A percentile compares a stretch with the other conserved stretches of the same genome.
Conservation (phyloP, 2,888 invertebrate species). For the Sussaba pulchella region DNA sequence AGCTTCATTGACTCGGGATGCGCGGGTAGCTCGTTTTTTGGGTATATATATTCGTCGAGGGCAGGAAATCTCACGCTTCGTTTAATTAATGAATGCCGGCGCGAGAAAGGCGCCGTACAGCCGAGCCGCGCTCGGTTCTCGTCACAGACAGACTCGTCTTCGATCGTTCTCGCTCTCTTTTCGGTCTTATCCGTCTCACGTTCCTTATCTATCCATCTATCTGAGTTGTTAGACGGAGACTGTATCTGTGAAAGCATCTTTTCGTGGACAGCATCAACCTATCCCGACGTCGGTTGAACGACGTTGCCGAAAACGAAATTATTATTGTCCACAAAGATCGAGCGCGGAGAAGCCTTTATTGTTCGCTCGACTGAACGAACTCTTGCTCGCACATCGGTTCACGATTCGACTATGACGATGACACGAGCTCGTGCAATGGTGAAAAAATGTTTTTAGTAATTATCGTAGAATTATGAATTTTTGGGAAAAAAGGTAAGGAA, state of each 20-base stretch:
- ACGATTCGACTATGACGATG: neutral
- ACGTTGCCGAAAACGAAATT: slow-evolving; percentile 10
- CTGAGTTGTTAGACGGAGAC: slow-evolving; percentile 50
- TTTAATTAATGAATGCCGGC: slow-evolving; percentile 82
- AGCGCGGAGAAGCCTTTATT: slow-evolving; percentile 31
- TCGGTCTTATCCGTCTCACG: slow-evolving; percentile 36
- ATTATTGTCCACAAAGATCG: slow-evolving; percentile 51
- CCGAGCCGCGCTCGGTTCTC: too few relatives aligned
- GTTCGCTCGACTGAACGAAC: slow-evolving; percentile 40
- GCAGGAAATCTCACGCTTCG: slow-evolving; percentile 82
- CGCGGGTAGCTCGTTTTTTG: slow-evolving; percentile 43
- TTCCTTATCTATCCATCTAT: slow-evolving; percentile 65
- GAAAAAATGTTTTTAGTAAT: neutral
- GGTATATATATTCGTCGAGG: slow-evolving; percentile 51
- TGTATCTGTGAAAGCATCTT: slow-evolving; percentile 52
- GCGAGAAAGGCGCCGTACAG: slow-evolving; percentile 54
- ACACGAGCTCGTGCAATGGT: neutral
- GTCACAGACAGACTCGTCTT: too few relatives aligned
- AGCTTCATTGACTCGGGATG: slow-evolving; percentile 68
- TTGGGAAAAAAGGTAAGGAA: too few relatives aligned
- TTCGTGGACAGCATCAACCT: slow-evolving; percentile 38
- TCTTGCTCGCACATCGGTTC: slow-evolving; percentile 7
- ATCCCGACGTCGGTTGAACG: neutral
- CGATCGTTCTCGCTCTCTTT: slow-evolving; percentile 51
- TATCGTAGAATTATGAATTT: neutral